Base-by-base conservation (phyloP, 2,888 invertebrate genomes). In the Brachylomia viminalis region DNA sequence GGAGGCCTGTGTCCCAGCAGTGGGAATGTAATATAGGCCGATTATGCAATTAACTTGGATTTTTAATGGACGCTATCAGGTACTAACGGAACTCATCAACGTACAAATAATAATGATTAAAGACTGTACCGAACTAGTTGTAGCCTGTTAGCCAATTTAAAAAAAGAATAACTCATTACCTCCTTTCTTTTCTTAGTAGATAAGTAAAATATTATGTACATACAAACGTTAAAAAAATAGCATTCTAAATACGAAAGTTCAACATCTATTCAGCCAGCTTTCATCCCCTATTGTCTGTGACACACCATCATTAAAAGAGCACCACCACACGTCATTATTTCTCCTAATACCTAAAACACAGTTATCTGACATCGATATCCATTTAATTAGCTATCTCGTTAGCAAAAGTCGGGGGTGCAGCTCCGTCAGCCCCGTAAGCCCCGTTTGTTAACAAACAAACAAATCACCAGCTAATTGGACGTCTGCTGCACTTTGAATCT, bases 401-500 rank as follows among this genome's bases (percentile, higher is more conserved):
- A 89, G 78, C 59, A 72, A 81, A 77, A 52, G 75, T 81, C 42
- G 20, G 62, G 87, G 88, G 83, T 45, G 75, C 73, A 71, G n/a
- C 82, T 75, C 86, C 47, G 47, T 47, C 23, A 79, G 52, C 27
- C 67, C 87, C 33, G 45, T 68, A 52, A 61, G 33, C 30, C 17
- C 67, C 67, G 69, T 66, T 86, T 75, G 82, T 81, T 75, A 77
- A 58, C 82, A 87, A 88, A 90, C 83, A 89, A 85, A 87, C 83
- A 82, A 86, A 79, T 69, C 72, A 80, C 58, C 73, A 70, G 79
- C 82, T 90, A 91, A 91, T 91, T 90, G 91, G 87, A 82, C 80
- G 84, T 86, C 86, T 86, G 83, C 85, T 87, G 89, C 86, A 86
- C 87, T 89, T 86, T 89, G 79, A 82, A 89, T 90, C 86, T 90